A percentile compares a stretch with the other conserved stretches of the same genome.
Evolutionary conservation across 2,797 vertebrate genomes (phyloP).

Genomic region (Hypotaenidia philippensis): DNA sequence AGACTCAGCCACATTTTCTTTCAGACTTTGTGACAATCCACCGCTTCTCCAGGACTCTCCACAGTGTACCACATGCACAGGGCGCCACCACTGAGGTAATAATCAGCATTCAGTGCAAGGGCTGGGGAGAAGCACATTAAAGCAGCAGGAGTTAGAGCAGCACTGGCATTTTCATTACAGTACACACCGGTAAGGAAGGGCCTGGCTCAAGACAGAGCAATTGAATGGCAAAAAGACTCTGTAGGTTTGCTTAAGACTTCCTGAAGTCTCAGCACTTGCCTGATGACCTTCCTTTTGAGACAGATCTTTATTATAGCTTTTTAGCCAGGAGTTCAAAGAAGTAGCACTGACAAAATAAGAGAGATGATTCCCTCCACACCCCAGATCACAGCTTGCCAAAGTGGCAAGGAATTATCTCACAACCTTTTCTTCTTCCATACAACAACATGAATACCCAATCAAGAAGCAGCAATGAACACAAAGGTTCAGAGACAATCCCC

Average conservation of each 20-base stretch:
- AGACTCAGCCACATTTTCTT: background rate
- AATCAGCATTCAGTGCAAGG: background rate
- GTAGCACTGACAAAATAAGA: conserved; percentile 15
- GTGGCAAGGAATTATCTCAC: background rate
- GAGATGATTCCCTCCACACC: conserved; percentile 30
- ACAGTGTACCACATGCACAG: fast-evolving
- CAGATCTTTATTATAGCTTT: conserved; percentile 31
- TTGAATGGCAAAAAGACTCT: background rate
- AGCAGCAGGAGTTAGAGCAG: conserved; percentile 24
- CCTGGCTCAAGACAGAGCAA: conserved; percentile 16
- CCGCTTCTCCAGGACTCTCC: background rate
- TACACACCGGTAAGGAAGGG: background rate
- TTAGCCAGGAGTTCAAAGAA: conserved; percentile 21
- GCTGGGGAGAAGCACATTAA: background rate
- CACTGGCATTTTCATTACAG: conserved; percentile 3
- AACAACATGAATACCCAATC: conserved; percentile 52
- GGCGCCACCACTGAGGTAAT: background rate
- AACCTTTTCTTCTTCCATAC: conserved; percentile 31
- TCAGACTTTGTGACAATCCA: background rate
- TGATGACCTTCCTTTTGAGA: conserved; percentile 42
- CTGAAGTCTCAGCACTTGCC: conserved; percentile 25
- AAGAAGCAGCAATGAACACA: conserved; percentile 22
- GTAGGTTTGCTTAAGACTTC: conserved; percentile 13
- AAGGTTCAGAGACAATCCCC: conserved; percentile 41
- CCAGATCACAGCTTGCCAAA: background rate